Base-by-base conservation (phyloP, 2,888 invertebrate species). In the Acanthosoma haemorrhoidale region DNA sequence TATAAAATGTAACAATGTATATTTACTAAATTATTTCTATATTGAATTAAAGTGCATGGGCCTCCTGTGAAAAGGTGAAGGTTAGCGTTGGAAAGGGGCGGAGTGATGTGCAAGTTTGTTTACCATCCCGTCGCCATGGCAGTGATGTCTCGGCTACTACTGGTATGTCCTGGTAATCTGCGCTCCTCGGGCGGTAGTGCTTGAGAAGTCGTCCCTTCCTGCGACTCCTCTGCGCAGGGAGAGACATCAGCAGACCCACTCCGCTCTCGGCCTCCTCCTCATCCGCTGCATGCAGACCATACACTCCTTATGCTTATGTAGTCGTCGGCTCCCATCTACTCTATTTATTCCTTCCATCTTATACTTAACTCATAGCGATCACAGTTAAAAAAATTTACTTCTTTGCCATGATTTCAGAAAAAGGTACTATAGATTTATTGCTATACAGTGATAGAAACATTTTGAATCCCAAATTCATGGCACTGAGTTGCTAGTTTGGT, bases 71-170 rank as follows among this genome's bases (percentile, higher is more conserved):
- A 31, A 18, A 36, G 16, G 21, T 21, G 36, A 61, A 38, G 38
- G 61, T 61, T 61, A 61, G 61, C 61, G 9, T 61, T 61, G 61
- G 61, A 61, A 61, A 61, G 51, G 51, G 51, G 51, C 29, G 51
- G 25, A 51, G 29, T 51, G 13, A 25, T 34, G 16, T 36, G 64
- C 29, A 38, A 64, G 41, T 51, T 71, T 63, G 70, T 34, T 58
- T 58, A 76, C 75, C 75, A 70, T 89, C 89, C 80, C 81, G 75
- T 81, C 91, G 87, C 93, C 93, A 93, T 79, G 93, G 93, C 80
- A 92, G 85, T 77, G 88, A 88, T 81, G 88, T 86, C 83, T 92
- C 92, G 80, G 90, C 88, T 78, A 88, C 87, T 77, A 91, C 90
- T 77, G 88, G 87, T 77, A 86, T 84, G 78, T 86, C 84, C 75